Percentiles rank a stretch among this genome's conserved stretches.
Conservation (phyloP, 2,888 invertebrate genomes). For the Plagiodera versicolora region DNA sequence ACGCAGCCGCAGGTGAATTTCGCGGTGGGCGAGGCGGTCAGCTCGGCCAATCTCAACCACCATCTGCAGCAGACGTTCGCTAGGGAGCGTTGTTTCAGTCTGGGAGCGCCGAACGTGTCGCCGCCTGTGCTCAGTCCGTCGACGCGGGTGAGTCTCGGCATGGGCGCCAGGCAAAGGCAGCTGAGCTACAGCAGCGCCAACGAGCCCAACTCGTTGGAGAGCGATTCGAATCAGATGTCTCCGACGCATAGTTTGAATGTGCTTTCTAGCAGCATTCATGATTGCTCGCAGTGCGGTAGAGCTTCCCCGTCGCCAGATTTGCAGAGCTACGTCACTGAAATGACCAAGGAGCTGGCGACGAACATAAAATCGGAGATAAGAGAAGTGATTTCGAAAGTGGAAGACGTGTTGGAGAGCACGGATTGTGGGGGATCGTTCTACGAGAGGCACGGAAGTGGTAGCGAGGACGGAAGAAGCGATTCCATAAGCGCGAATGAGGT, state of each 20-base stretch:
- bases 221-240: conserved; percentile 53
- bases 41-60: conserved; percentile 46
- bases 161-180: conserved; percentile 54
- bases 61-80: conserved; percentile 40
- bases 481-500: conserved; percentile 71
- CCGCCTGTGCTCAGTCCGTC: conserved; percentile 64
- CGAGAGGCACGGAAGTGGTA: conserved; percentile 56
- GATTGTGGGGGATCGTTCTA: conserved; percentile 54
- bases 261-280: conserved; percentile 56
- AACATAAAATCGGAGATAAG: conserved; percentile 82
- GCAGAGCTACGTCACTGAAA: conserved; percentile 75
- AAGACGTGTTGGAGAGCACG: conserved; percentile 74
- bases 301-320: conserved; percentile 65
- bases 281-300: conserved; percentile 60
- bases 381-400: conserved; percentile 78
- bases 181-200: conserved; percentile 76
- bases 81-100: conserved; percentile 64
- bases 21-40: conserved; percentile 67
- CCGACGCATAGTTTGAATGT: conserved; percentile 58
- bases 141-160: conserved; percentile 66
- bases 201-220: conserved; percentile 68
- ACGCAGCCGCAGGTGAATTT: conserved; percentile 61
- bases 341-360: conserved; percentile 76
- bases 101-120: conserved; percentile 55
- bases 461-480: conserved; percentile 66